These are phyloP conservation scores for Phyllostomus discolor DNA, from an alignment of 2,113 vertebrate genomes.

Conservation along the genomic window DNA sequence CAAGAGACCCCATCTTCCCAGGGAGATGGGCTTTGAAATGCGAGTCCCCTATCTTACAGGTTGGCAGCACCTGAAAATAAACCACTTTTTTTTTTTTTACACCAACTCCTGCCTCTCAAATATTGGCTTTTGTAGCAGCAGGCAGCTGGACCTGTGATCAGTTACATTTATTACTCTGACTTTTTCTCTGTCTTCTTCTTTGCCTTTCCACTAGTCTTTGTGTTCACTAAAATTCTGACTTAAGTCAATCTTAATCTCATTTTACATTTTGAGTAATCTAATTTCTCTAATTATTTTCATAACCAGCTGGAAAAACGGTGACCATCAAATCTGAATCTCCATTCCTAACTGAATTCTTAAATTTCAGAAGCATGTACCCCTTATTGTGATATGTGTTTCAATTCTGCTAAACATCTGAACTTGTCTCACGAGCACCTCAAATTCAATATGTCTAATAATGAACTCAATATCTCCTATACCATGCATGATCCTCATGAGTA, in stretches of 20 bases:
- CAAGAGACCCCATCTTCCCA: no score
- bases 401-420: background rate
- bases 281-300: background rate
- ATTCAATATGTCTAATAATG: background rate
- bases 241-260: background rate
- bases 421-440: background rate
- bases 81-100: no score
- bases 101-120: no score
- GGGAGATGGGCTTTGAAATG: no score
- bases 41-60: no score
- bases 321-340: background rate
- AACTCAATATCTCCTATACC: background rate
- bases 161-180: background rate
- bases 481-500: accelerated
- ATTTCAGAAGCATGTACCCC: background rate
- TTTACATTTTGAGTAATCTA: background rate
- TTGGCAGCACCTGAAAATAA: no score
- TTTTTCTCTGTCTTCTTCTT: background rate
- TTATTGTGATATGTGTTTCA: background rate
- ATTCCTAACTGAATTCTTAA: background rate
- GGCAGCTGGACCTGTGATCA: no score
- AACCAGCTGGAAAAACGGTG: background rate
- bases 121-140: no score
- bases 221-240: background rate
- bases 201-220: background rate